Conservation (phyloP, 1,140 invertebrate genomes). For the Atta colombica region DNA sequence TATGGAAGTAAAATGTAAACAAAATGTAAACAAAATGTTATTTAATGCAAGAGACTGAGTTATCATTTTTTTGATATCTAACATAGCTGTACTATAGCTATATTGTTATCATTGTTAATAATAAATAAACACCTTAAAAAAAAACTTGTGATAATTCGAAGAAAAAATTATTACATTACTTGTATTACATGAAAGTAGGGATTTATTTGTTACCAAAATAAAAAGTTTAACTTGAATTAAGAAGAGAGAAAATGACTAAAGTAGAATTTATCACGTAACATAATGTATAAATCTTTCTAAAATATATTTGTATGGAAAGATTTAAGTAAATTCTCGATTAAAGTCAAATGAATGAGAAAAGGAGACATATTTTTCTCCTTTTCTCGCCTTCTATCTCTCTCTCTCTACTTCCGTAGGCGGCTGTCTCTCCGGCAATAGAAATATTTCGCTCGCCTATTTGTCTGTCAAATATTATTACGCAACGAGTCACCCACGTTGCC, state of each 20-base stretch:
- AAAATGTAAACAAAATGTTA: too few relatives aligned
- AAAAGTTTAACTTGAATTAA: slow-evolving; percentile 21
- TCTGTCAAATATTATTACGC: slow-evolving; percentile 65
- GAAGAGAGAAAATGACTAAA: background rate
- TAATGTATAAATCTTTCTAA: background rate
- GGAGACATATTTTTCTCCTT: background rate
- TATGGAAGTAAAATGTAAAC: too few relatives aligned
- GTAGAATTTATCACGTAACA: background rate
- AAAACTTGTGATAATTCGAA: background rate
- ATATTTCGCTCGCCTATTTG: slow-evolving; percentile 61
- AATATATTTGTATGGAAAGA: background rate
- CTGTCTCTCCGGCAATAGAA: slow-evolving; percentile 46
- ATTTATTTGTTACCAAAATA: background rate
- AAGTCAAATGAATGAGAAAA: slow-evolving; percentile 12
- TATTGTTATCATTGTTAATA: background rate
- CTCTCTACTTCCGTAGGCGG: background rate
- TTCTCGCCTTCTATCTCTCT: background rate
- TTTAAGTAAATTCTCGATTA: background rate
- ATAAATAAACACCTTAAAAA: background rate
- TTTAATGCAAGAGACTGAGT: too few relatives aligned
- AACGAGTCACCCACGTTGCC: slow-evolving; percentile 63
- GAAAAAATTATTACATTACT: background rate
- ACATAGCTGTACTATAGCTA: too few relatives aligned
- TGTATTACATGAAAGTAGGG: background rate
- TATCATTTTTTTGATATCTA: too few relatives aligned